A percentile compares a stretch with the other conserved stretches of the same genome.
phyloP scores from a whole-genome alignment of 2,888 invertebrate genomes.

The Carcina quercana region DNA sequence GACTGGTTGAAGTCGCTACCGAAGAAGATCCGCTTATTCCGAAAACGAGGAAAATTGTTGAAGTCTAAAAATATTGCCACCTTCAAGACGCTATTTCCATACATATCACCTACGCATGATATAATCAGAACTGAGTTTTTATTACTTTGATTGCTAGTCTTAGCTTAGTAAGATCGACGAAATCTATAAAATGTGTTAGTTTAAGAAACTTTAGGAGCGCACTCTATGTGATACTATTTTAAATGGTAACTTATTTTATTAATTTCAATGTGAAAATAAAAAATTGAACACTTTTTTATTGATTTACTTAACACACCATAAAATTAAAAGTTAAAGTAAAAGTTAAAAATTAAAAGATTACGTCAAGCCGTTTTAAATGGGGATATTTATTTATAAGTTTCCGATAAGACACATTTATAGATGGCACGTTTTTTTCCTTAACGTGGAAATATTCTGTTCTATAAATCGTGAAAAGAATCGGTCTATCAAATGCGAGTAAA shows the following conservation, averaged over 20 bases:
- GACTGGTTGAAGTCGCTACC: slow-evolving; percentile 70
- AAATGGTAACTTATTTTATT: slow-evolving; percentile 50
- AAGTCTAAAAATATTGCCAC: slow-evolving; percentile 48
- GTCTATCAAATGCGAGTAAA: no score
- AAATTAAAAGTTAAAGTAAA: no score
- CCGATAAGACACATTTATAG: no score
- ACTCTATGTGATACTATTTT: slow-evolving; percentile 67
- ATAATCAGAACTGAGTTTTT: slow-evolving; percentile 53
- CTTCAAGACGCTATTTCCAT: slow-evolving; percentile 28
- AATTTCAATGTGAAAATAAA: slow-evolving; percentile 45
- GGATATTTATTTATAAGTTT: no score
- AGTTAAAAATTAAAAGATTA: no score
- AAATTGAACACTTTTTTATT: slow-evolving; percentile 19
- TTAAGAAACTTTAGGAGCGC: slow-evolving; percentile 40
- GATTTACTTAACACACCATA: not conserved
- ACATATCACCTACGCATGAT: slow-evolving; percentile 65
- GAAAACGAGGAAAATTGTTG: slow-evolving; percentile 66
- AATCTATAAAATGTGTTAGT: slow-evolving; percentile 16
- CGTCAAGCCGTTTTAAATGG: no score
- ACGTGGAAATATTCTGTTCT: no score
- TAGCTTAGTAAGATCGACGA: slow-evolving; percentile 46
- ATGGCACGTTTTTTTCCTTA: no score
- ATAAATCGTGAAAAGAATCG: no score
- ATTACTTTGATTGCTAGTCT: slow-evolving; percentile 61
- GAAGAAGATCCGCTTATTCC: slow-evolving; percentile 65